Percentiles rank a stretch among this genome's conserved stretches.
Evolutionary conservation across 2,113 vertebrate species (phyloP).

Genomic region (Colius striatus): DNA sequence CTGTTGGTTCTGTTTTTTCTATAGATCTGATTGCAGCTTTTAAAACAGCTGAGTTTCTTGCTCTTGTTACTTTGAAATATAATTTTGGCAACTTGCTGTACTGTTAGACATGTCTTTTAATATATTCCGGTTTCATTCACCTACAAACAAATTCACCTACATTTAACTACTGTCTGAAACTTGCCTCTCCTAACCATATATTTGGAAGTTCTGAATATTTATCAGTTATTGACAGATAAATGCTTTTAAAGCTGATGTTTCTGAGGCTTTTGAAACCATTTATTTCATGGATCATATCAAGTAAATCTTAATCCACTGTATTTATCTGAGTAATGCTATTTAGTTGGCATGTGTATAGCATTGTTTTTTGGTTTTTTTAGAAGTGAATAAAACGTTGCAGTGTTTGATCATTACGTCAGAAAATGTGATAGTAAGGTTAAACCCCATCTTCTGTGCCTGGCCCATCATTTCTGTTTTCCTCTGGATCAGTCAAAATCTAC

Average conservation of each 20-base stretch:
- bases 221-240: neutral
- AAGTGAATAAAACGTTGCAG: neutral
- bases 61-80: neutral
- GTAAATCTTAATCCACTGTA: neutral
- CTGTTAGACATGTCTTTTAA: neutral
- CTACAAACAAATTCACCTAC: neutral
- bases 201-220: neutral
- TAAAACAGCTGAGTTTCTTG: neutral
- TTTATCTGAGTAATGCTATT: neutral
- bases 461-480: neutral
- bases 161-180: neutral
- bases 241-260: neutral
- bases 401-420: neutral
- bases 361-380: neutral
- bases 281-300: neutral
- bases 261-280: neutral
- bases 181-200: neutral
- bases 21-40: neutral
- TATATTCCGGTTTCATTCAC: neutral
- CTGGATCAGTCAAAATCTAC: neutral
- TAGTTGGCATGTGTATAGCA: neutral
- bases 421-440: neutral
- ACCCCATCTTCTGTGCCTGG: neutral
- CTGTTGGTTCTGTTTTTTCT: neutral
- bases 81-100: neutral